Percentiles rank a stretch among this genome's conserved stretches.
Evolutionary conservation across 2,888 invertebrate species (phyloP).

Genomic region (Poecilobothrus nobilitatus): DNA sequence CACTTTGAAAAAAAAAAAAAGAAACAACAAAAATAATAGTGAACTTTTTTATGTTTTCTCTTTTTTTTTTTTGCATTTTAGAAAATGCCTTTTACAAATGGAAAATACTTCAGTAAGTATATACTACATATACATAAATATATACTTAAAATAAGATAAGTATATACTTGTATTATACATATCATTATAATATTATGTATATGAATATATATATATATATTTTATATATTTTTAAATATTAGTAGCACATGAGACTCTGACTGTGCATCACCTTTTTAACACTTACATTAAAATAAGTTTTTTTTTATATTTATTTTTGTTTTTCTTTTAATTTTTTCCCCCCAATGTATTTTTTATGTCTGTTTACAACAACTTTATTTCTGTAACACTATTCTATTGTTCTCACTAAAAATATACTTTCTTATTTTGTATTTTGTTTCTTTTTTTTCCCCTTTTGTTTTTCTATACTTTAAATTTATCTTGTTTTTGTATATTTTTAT

Average conservation of each 20-base stretch:
- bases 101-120: too few species aligned
- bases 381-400: neutral
- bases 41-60: too few species aligned
- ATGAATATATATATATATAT: too few species aligned
- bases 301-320: neutral
- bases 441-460: neutral
- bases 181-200: too few species aligned
- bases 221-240: neutral
- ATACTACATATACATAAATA: too few species aligned
- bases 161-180: too few species aligned
- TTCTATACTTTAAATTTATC: neutral
- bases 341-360: neutral
- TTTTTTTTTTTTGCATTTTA: too few species aligned
- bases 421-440: neutral
- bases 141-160: too few species aligned
- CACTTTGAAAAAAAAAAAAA: too few species aligned
- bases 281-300: constrained; percentile 1
- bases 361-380: neutral
- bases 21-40: too few species aligned
- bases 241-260: neutral
- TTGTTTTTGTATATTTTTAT: neutral
- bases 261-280: neutral
- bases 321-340: neutral
- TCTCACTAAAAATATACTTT: neutral
- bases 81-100: too few species aligned